A percentile compares a stretch with the other conserved stretches of the same genome.
phyloP scores from a whole-genome alignment of 2,888 invertebrate genomes.

The Clepsis dumicolana region DNA sequence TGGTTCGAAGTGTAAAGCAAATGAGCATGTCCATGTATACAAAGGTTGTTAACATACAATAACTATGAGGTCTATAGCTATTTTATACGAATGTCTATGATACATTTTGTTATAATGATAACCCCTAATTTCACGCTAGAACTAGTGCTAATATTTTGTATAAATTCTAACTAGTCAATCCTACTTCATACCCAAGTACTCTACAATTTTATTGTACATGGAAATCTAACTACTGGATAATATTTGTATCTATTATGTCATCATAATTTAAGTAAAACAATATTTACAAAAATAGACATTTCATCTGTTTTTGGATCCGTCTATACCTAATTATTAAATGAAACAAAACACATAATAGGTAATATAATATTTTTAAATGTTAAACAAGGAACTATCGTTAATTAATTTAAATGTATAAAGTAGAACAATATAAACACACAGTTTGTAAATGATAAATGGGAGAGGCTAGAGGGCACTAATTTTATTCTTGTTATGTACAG shows the following conservation, averaged over 20 bases:
- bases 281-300: constrained; percentile 85
- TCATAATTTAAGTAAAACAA: constrained; percentile 83
- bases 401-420: constrained; percentile 45
- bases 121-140: constrained; percentile 76
- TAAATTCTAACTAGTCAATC: constrained; percentile 81
- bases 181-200: constrained; percentile 77
- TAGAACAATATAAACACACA: constrained; percentile 42
- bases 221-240: constrained; percentile 83
- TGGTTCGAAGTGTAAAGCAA: constrained; percentile 38
- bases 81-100: constrained; percentile 69
- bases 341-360: constrained; percentile 43
- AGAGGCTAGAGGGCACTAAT: constrained; percentile 24
- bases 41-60: constrained; percentile 49
- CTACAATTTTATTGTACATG: constrained; percentile 85
- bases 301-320: constrained; percentile 73
- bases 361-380: constrained; percentile 47
- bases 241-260: constrained; percentile 75
- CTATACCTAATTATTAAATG: constrained; percentile 61
- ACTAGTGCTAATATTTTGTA: constrained; percentile 80
- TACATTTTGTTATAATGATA: constrained; percentile 67
- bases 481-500: constrained; percentile 34
- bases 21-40: constrained; percentile 43
- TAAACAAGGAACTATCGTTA: constrained; percentile 55
- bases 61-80: constrained; percentile 48
- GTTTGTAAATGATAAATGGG: constrained; percentile 19